phyloP scores from a whole-genome alignment of 2,888 invertebrate genomes.

The Eumerus sabulonum region DNA sequence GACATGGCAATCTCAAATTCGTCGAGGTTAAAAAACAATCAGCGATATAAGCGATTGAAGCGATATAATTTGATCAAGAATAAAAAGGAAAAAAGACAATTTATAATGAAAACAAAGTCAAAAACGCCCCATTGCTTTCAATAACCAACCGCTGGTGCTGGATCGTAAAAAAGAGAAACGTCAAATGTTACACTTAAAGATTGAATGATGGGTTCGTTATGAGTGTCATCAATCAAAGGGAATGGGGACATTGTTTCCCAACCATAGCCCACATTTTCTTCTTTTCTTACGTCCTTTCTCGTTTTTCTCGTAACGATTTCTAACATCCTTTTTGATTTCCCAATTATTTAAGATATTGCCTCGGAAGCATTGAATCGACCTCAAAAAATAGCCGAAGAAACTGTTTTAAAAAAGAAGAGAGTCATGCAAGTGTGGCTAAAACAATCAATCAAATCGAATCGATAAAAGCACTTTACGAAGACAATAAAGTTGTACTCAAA shows the following conservation, averaged over 20 bases:
- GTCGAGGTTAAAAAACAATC: no score
- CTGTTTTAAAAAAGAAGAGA: conserved; percentile 13
- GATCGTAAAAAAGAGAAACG: conserved; percentile 11
- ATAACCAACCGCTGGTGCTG: no score
- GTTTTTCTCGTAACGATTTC: neutral
- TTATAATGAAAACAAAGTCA: no score
- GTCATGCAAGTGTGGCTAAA: conserved; percentile 53
- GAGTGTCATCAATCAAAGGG: conserved; percentile 58
- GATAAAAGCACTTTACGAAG: conserved; percentile 63
- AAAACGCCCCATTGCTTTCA: no score
- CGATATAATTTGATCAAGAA: no score
- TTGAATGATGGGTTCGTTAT: conserved; percentile 60
- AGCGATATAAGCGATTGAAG: no score
- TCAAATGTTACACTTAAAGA: conserved; percentile 52
- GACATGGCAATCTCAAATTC: no score
- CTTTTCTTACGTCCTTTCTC: conserved; percentile 11
- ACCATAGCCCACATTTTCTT: conserved; percentile 20
- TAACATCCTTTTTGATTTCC: conserved; percentile 44
- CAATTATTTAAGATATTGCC: conserved; percentile 61
- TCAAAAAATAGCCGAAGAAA: neutral
- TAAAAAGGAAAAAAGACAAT: no score
- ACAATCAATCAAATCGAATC: conserved; percentile 66
- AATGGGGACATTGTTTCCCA: conserved; percentile 48
- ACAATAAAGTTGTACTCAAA: conserved; percentile 60
- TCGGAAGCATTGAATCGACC: conserved; percentile 22